Percentiles rank a stretch among this genome's conserved stretches.
Conservation (phyloP, 2,113 vertebrate species). For the Passer domesticus region DNA sequence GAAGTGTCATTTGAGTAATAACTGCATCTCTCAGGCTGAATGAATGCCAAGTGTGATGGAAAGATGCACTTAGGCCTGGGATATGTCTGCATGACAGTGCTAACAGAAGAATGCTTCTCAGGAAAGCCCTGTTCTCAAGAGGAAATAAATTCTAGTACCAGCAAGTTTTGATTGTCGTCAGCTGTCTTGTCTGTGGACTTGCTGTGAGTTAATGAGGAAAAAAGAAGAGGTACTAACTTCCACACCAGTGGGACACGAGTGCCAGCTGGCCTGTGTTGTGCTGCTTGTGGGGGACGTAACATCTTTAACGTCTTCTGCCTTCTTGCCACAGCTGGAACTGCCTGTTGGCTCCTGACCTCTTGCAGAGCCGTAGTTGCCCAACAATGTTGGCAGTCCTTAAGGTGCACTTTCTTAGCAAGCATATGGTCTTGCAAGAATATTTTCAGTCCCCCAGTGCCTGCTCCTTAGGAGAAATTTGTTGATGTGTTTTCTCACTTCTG, state of each 20-base stretch:
- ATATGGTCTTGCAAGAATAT: not conserved
- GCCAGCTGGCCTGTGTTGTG: not conserved
- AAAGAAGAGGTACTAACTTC: not conserved
- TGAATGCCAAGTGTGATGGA: not conserved
- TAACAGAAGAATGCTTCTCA: not conserved
- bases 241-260: not conserved
- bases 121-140: not conserved
- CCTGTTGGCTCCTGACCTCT: rapidly evolving
- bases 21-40: not conserved
- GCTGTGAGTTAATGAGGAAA: not conserved
- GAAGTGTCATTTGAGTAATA: not conserved
- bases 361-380: rapidly evolving
- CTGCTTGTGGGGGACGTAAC: not conserved
- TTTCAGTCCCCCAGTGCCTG: not conserved
- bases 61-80: not conserved
- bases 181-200: not conserved
- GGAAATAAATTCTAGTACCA: not conserved
- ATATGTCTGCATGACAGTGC: not conserved
- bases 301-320: not conserved
- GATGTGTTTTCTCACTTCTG: not conserved
- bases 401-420: not conserved
- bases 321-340: not conserved
- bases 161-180: not conserved
- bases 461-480: not conserved
- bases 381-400: not conserved